Conservation (phyloP, 2,888 invertebrate genomes). For the Xanthia togata region DNA sequence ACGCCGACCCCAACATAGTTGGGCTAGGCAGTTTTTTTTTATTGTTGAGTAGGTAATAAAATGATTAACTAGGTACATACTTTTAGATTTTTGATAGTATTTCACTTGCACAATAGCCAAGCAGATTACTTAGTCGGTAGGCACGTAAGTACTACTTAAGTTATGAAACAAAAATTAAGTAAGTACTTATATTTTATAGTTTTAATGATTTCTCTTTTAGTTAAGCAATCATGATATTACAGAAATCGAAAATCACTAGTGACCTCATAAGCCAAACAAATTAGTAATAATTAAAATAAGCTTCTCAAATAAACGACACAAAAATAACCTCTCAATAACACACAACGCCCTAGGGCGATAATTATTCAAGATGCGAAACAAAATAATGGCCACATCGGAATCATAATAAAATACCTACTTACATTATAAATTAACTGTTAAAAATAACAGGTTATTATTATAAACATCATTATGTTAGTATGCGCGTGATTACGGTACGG, state of each 20-base stretch:
- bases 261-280: conserved; percentile 60
- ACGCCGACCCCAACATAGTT: too few species aligned
- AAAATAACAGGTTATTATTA: conserved; percentile 78
- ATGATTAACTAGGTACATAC: too few species aligned
- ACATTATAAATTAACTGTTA: conserved; percentile 69
- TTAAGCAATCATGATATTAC: conserved; percentile 24
- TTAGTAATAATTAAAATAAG: conserved; percentile 68
- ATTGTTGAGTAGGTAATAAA: too few species aligned
- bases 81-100: not conserved
- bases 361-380: conserved; percentile 66
- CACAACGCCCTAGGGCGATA: conserved; percentile 62
- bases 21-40: too few species aligned
- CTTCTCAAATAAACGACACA: conserved; percentile 61
- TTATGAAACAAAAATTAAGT: conserved; percentile 44
- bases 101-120: conserved; percentile 7
- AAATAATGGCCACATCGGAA: conserved; percentile 62
- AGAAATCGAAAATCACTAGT: conserved; percentile 39
- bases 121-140: not conserved
- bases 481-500: conserved; percentile 74
- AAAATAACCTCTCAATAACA: conserved; percentile 63
- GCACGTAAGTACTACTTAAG: not conserved
- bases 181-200: conserved; percentile 10
- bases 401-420: conserved; percentile 66
- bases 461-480: conserved; percentile 70
- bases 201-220: conserved; percentile 38